Conservation (phyloP, 2,113 vertebrate species). For the Sebastes fasciatus region DNA sequence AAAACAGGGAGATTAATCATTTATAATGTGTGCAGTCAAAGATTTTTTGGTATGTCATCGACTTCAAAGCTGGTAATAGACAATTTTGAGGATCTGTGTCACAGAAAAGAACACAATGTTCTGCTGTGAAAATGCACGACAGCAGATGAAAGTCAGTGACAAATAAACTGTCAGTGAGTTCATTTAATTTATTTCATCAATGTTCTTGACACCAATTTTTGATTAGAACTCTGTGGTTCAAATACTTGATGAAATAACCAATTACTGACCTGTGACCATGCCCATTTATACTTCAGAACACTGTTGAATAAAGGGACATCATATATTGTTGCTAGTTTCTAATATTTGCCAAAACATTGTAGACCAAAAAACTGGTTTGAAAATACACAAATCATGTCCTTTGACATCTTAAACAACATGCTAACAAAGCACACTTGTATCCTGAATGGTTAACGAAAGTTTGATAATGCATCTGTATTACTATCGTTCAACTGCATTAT, state of each 20-base stretch:
- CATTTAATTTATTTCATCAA: neutral
- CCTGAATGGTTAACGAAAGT: neutral
- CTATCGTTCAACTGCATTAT: neutral
- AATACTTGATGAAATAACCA: neutral
- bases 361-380: neutral
- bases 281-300: neutral
- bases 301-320: neutral
- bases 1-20: conserved; percentile 13
- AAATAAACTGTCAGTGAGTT: neutral
- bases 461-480: neutral
- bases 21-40: neutral
- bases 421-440: neutral
- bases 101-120: neutral
- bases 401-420: neutral
- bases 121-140: neutral
- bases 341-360: neutral
- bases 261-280: neutral
- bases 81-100: conserved; percentile 3
- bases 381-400: neutral
- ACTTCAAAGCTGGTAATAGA: conserved; percentile 2
- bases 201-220: too few relatives aligned
- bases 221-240: neutral
- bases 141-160: neutral
- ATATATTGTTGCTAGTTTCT: neutral
- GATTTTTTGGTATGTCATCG: neutral